Conservation (phyloP, 1,140 invertebrate species). For the Cydia pomonella region DNA sequence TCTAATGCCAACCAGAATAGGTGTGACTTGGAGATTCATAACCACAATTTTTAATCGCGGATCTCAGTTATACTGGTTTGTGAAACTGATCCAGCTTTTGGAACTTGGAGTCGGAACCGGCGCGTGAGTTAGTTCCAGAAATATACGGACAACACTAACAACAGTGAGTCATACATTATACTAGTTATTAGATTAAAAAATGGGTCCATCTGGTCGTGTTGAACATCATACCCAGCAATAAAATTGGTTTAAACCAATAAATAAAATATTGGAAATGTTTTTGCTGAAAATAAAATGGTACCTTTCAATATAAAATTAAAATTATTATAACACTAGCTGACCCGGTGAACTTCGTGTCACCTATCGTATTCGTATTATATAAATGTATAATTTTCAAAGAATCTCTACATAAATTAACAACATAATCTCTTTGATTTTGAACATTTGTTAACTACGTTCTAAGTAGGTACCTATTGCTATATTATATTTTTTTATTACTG, state of each 20-base stretch:
- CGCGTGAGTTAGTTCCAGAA: slow-evolving; percentile 6
- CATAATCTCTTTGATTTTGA: too few relatives aligned
- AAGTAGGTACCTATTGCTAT: too few relatives aligned
- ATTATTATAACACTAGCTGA: too few relatives aligned
- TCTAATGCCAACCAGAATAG: neutral
- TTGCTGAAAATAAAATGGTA: too few relatives aligned
- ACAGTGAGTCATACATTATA: slow-evolving; percentile 15
- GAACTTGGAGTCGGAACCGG: too few relatives aligned
- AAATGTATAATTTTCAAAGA: too few relatives aligned
- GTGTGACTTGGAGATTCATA: neutral
- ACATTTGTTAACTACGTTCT: too few relatives aligned
- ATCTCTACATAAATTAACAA: too few relatives aligned
- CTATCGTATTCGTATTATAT: too few relatives aligned
- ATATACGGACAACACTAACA: slow-evolving; percentile 14
- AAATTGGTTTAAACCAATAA: neutral
- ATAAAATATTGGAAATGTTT: neutral
- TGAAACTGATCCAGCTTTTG: neutral
- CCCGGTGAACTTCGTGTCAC: too few relatives aligned
- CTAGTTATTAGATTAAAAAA: slow-evolving; percentile 22
- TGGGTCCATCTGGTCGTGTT: slow-evolving; percentile 15
- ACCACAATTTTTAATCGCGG: neutral
- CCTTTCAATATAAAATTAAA: too few relatives aligned
- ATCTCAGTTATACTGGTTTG: neutral
- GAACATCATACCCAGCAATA: neutral
- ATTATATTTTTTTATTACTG: too few relatives aligned